Conservation (phyloP, 1,140 invertebrate species). For the Aricia agestis region DNA sequence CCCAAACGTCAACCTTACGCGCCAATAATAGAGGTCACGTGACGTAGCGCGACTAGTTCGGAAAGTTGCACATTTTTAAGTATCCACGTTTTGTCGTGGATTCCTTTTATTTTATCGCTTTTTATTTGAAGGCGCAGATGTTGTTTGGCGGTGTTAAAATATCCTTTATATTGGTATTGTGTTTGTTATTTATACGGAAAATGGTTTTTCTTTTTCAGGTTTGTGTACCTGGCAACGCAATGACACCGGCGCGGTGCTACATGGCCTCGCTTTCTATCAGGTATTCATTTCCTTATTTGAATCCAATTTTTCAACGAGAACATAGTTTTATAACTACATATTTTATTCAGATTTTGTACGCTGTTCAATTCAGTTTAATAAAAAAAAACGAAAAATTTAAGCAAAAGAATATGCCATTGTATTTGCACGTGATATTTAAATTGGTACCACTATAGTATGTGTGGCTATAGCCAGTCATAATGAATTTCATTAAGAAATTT, state of each 20-base stretch:
- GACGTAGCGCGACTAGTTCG: conserved; percentile 18
- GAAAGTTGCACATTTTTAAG: conserved; percentile 54
- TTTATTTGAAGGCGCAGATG: conserved; percentile 71
- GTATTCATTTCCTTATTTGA: not conserved
- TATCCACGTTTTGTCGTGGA: conserved; percentile 71
- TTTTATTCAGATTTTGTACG: too few species aligned
- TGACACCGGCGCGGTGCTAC: too few species aligned
- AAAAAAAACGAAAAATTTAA: too few species aligned
- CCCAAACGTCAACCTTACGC: conserved; percentile 45
- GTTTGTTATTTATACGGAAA: conserved; percentile 6
- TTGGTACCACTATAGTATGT: too few species aligned
- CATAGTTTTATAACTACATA: too few species aligned
- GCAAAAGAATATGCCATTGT: too few species aligned
- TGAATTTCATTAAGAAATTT: too few species aligned
- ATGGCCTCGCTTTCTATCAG: not conserved
- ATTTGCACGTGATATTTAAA: too few species aligned
- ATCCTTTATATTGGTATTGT: conserved; percentile 43
- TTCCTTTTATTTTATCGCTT: conserved; percentile 73
- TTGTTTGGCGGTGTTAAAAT: conserved; percentile 58
- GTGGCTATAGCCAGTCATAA: too few species aligned
- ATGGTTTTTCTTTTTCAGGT: conserved; percentile 5
- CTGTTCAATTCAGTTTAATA: too few species aligned
- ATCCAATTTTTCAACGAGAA: too few species aligned
- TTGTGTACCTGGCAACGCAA: not conserved
- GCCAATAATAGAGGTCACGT: not conserved